These are phyloP conservation scores for Lacerta agilis DNA, from an alignment of 2,797 vertebrate species.

Conservation along the genomic window DNA sequence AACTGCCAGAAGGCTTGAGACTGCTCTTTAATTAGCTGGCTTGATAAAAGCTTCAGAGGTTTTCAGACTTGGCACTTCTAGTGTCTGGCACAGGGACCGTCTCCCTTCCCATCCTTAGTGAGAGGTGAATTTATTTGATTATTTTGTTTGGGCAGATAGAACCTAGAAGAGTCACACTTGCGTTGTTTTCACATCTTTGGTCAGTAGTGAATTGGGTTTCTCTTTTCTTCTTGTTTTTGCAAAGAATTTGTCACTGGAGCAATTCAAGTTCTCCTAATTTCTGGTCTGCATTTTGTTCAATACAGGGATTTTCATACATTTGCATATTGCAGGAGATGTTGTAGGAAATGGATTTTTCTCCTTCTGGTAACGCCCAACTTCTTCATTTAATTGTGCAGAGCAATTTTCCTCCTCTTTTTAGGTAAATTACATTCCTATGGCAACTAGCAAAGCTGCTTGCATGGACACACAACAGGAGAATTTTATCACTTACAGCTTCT, in stretches of 20 bases:
- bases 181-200: not conserved
- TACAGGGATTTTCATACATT: not conserved
- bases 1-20: slow-evolving; percentile 43
- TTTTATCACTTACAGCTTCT: not conserved
- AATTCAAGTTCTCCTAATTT: not conserved
- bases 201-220: not conserved
- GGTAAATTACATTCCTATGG: not conserved
- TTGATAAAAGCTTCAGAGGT: not conserved
- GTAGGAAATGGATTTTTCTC: not conserved
- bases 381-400: not conserved
- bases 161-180: not conserved
- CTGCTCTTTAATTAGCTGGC: slow-evolving; percentile 41
- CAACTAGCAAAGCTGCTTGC: slow-evolving; percentile 14
- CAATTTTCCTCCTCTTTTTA: slow-evolving; percentile 8
- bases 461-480: not conserved
- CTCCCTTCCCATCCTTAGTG: fast-evolving
- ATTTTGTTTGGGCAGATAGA: not conserved
- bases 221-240: not conserved
- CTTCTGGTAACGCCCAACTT: not conserved
- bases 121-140: not conserved
- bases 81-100: fast-evolving
- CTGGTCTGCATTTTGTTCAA: not conserved
- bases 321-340: not conserved
- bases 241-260: not conserved
- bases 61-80: not conserved